Evolutionary conservation across 2,113 vertebrate species (phyloP), one percentile per base, ranked within the genome.

Genomic region (Tympanuchus pallidicinctus): DNA sequence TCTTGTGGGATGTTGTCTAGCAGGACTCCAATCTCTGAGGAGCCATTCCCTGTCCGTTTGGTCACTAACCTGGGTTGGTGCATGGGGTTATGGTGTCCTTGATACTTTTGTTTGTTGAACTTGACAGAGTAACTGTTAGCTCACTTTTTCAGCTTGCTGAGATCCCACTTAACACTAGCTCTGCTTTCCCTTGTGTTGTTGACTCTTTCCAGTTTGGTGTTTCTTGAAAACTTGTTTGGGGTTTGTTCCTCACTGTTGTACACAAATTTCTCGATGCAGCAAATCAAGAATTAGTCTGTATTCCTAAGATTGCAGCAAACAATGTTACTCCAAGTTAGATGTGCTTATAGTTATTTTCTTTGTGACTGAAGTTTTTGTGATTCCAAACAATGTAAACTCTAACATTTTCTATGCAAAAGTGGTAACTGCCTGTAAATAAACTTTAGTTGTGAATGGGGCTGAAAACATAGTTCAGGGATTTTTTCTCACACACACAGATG

Each of bases 301-400:
- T 20, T 86, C 54, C 19, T 38, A 65, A 30, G 47, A 73, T 61
- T 18, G n/a, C 45, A 66, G 54, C 27, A 50, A 60, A 65, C 24
- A 0, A 0, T 9, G 22, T 52, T 72, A 8, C 48, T 57, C 45
- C 13, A 27, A 66, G 65, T 54, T 15, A 72, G 57, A 21, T 1
- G 1, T 27, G 11, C 17, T 54, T 24, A 2, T 0, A 45, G 38
- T 74, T 64, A 27, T 77, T 82, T 28, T 10, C n/a, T 66, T 78
- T 70, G 28, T 81, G 50, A n/a, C 52, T 11, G 32, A 42, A 30
- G 19, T 36, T 66, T 25, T 2, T 73, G 54, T 38, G 47, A 45
- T 82, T 36, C 34, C 32, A 56, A 77, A 25, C n/a, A 14, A 38
- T 6, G 30, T 73, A 36, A 0, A 0, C 32, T 64, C 38, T 38